Base-by-base conservation (phyloP, 2,113 vertebrate genomes). In the Aegypius monachus region DNA sequence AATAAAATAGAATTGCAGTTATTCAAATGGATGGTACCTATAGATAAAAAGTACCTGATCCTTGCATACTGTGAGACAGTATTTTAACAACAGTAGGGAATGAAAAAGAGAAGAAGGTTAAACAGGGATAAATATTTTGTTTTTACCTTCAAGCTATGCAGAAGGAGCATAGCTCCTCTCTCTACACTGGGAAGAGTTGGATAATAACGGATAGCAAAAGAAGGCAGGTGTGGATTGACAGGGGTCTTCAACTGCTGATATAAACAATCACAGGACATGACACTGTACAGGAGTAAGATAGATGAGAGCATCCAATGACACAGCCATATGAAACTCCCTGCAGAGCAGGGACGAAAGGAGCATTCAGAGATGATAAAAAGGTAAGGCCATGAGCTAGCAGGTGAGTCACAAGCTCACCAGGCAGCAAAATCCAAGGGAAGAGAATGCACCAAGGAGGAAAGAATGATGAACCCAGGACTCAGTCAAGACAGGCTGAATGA, bases 1-100 rank as follows among this genome's bases (percentile, higher is more conserved):
- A 92, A 96, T 94, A 87, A 96, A 96, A 92, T 29, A 88, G 47
- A 74, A 75, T 63, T 94, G 73, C 52, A 92, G 67, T 67, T 95
- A 92, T 91, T 96, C 59, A 61, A 88, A 97, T 77, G 61, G 65
- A 94, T 96, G 93, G 27, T 82, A 74, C 22, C 58, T 78, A 77
- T 47, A 94, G 89, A 88, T 91, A 94, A 89, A 88, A 97, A 87
- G 56, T 81, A 68, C 43, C 81, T 52, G 67, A 68, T 82, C 38
- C 32, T 95, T 68, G 47, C 74, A 53, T 77, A 38, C 36, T 53
- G 20, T 68, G 81, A 94, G 36, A 42, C 36, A 47, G 48, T 86
- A 93, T 86, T 95, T 93, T 89, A 91, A 90, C 88, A 94, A 75
- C 58, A 53, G 59, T 32, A 81, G 36, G 17, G n/a, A 91, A 68